phyloP scores from a whole-genome alignment of 2,113 vertebrate species.

The Menura novaehollandiae region DNA sequence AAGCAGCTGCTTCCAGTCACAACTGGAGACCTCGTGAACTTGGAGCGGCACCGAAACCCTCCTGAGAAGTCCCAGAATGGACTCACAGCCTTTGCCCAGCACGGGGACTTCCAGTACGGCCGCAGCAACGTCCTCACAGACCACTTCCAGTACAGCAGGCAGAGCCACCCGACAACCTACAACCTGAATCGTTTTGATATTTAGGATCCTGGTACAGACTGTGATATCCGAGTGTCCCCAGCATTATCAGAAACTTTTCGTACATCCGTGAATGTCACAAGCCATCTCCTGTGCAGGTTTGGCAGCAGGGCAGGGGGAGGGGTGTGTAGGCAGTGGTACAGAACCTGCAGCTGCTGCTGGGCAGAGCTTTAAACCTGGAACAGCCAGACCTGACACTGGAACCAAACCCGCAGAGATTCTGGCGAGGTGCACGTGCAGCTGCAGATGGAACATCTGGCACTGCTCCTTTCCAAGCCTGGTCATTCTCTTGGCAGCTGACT shows the following conservation, averaged over 20 bases:
- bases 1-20: constrained; percentile 86
- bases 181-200: constrained; percentile 85
- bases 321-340: not conserved
- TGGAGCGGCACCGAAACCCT: constrained; percentile 68
- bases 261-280: constrained; percentile 30
- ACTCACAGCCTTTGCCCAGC: constrained; percentile 72
- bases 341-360: not conserved
- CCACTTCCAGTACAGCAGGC: constrained; percentile 88
- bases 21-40: constrained; percentile 77
- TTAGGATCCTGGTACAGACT: constrained; percentile 59
- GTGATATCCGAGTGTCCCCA: not conserved
- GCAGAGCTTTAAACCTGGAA: not conserved
- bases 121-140: constrained; percentile 81
- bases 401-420: not conserved
- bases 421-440: not conserved
- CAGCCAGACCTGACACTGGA: not conserved
- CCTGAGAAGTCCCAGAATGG: constrained; percentile 84
- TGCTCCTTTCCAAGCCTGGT: not conserved
- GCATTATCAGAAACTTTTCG: constrained; percentile 25
- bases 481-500: not conserved
- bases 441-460: not conserved
- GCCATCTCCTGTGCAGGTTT: not conserved
- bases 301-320: not conserved
- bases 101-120: constrained; percentile 78
- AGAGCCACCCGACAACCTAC: constrained; percentile 76